These are phyloP conservation scores for Pipra filicauda DNA, from an alignment of 2,113 vertebrate species.

Conservation along the genomic window DNA sequence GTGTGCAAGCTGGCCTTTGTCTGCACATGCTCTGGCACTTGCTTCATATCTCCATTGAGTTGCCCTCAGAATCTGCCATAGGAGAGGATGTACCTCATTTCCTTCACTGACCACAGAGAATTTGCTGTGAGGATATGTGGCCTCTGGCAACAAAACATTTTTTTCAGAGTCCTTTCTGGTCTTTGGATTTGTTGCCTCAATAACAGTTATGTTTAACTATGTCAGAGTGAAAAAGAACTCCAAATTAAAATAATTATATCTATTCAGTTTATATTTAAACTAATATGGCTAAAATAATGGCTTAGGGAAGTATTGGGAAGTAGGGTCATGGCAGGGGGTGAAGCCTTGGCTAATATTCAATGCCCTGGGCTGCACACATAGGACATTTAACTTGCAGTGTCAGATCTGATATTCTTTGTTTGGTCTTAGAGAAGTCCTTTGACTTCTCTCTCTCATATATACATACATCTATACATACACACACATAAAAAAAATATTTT, in stretches of 20 bases:
- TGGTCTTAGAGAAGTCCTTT: background rate
- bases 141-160: background rate
- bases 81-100: constrained; percentile 17
- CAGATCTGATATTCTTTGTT: background rate
- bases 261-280: background rate
- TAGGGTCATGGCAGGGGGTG: background rate
- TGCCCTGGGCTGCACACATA: background rate
- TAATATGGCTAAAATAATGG: background rate
- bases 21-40: background rate
- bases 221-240: background rate
- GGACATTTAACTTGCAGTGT: background rate
- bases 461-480: accelerated
- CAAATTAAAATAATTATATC: background rate
- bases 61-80: background rate
- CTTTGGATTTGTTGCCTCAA: background rate
- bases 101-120: background rate
- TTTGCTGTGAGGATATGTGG: accelerated
- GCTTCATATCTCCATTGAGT: background rate
- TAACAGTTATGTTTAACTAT: background rate
- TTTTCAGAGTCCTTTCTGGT: background rate
- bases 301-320: background rate
- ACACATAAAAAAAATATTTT: background rate
- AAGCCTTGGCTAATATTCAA: background rate
- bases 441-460: background rate
- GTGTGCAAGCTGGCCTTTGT: background rate